Evolutionary conservation across 1,140 invertebrate genomes (phyloP).

Genomic region (Oncopodura yosiiana): DNA sequence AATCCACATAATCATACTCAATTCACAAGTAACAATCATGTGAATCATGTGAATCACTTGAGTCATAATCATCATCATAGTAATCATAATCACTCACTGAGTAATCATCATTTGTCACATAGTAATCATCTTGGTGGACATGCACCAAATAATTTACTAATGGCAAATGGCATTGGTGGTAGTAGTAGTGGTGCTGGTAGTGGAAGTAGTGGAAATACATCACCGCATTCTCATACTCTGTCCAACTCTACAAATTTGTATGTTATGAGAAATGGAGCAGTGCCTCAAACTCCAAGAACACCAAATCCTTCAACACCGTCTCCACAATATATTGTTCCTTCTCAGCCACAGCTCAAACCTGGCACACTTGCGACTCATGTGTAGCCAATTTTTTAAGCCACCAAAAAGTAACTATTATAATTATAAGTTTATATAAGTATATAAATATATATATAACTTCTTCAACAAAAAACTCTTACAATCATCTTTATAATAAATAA

Average conservation of each 20-base stretch:
- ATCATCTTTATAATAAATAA: no score
- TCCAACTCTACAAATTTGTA: no score
- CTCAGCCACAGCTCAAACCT: constrained; percentile 44
- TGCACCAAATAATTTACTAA: no score
- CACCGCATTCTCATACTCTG: not conserved
- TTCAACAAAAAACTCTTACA: no score
- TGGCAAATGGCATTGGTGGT: constrained; percentile 3
- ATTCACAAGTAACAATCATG: no score
- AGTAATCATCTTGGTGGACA: constrained; percentile 6
- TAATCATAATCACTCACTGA: constrained; percentile 13
- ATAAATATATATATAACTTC: no score
- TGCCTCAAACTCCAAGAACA: constrained; percentile 44
- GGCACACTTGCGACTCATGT: constrained; percentile 52
- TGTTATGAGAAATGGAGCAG: constrained; percentile 45
- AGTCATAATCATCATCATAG: constrained; percentile 16
- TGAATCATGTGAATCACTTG: not conserved
- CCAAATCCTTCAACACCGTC: constrained; percentile 43
- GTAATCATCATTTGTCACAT: constrained; percentile 16
- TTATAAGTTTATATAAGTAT: no score
- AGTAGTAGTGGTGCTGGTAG: not conserved
- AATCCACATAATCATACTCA: no score
- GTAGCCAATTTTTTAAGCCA: constrained; percentile 40
- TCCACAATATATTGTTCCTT: constrained; percentile 45
- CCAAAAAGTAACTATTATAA: not conserved
- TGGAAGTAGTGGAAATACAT: not conserved